Evolutionary conservation across 2,888 invertebrate species (phyloP), one percentile per base, ranked within the genome.

Genomic region (Cancer borealis): DNA sequence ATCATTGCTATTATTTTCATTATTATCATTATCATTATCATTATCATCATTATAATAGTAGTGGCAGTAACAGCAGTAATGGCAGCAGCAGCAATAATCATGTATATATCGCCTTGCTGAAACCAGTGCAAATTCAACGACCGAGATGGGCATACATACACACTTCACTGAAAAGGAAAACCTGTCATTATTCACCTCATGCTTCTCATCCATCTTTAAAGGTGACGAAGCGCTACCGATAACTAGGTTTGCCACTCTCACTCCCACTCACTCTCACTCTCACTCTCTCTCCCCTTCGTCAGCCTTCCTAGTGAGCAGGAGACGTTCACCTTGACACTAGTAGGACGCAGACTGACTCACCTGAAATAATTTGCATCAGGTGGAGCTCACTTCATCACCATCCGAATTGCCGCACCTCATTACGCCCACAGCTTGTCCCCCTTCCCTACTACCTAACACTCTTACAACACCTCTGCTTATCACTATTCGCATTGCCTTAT

Each of bases 241-340:
- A 79, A 79, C 26, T 79, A 79, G 10, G 14, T 79, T 79, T 79
- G 30, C 30, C 66, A 30, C 79, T 89, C 89, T 21, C 89, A 49
- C 89, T 47, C 89, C n/a, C 89, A n/a, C 89, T 49, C 49, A 0
- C 47, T 49, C 89, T 26, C 49, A 0, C n/a, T n/a, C 49, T 49
- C 89, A 1, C 47, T 21, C 89, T 26, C 89, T 3, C 49, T 26
- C 14, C 4, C 0, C n/a, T 49, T 21, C n/a, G 5, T 12, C n/a
- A 26, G 3, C 26, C 46, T 39, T 45, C 88, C 5, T 26, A 26
- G 39, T 39, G 39, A 39, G 39, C 39, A 39, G 2, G 39, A 39
- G 39, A 1, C 39, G 39, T 39, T 39, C 39, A 39, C 39, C 39
- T 39, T 39, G 39, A 39, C 21, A 73, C 17, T 88, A 21, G 5